Evolutionary conservation across 2,888 invertebrate species (phyloP), one percentile per base, ranked within the genome.

Genomic region (Amaurobius ferox): DNA sequence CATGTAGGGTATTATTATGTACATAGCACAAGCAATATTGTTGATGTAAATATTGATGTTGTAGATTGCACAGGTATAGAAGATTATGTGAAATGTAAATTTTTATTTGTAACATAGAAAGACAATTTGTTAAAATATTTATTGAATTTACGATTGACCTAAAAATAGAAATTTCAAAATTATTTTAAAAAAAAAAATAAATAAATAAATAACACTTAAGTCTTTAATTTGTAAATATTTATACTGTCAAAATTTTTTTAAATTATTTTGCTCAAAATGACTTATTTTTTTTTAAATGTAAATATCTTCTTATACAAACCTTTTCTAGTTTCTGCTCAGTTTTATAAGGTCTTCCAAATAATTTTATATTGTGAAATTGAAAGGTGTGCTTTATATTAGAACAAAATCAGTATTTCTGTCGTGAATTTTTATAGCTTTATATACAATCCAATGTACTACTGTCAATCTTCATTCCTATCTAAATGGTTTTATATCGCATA

Each of bases 1-100:
- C 11, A 35, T 35, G 6, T 35, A 44, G n/a, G n/a, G n/a, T n/a
- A 35, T 11, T 23, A 28, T 13, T 26, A 9, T 78, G 78, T 78
- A 78, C 35, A 78, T 78, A 78, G 48, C 72, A 72, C n/a, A n/a
- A 39, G 70, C 44, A 70, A 78, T 78, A 70, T 19, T 61, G 64
- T 80, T 35, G n/a, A 48, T 81, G 81, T 81, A 81, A 55, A 81
- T 70, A 23, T 55, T 23, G 3, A 23, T 55, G 23, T 55, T 23
- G 55, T 55, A 55, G 55, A 23, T 23, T 55, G 55, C 55, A 55
- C 55, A 55, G 55, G 55, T 55, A 55, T 55, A 55, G 55, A 7
- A 55, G 2, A 55, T 23, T 55, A 23, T 55, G 23, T 23, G 23
- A 23, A 23, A 23, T 74, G 74, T 80, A 74, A 71, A 40, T 55